Percentiles rank a stretch among this genome's conserved stretches.
These are phyloP conservation scores for Euclidia mi DNA, from an alignment of 2,888 invertebrate genomes.

Conservation along the genomic window DNA sequence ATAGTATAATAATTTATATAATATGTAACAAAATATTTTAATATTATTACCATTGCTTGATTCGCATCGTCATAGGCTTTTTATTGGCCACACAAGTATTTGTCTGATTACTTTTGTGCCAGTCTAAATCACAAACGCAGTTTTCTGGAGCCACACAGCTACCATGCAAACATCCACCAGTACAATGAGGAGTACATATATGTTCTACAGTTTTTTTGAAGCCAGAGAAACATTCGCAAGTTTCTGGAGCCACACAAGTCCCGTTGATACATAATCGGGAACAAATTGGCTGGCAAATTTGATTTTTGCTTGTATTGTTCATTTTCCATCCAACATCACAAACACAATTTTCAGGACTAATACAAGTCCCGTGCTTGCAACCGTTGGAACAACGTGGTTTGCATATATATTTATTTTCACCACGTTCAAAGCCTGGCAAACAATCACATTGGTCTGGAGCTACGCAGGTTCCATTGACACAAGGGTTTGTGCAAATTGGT, in stretches of 20 bases:
- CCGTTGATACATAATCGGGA: conserved; percentile 5
- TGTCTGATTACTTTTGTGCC: conserved; percentile 14
- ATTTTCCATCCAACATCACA: conserved; percentile 7
- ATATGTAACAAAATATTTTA: too few relatives aligned
- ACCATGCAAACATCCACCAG: conserved; percentile 57
- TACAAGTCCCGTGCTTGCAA: conserved; percentile 9
- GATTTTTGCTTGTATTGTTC: neutral
- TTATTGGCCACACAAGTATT: neutral
- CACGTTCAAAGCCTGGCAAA: conserved; percentile 6
- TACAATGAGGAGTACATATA: conserved; percentile 38
- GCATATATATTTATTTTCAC: neutral
- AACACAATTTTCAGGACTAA: conserved; percentile 7
- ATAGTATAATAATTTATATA: too few relatives aligned
- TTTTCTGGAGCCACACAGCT: conserved; percentile 56
- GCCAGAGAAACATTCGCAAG: conserved; percentile 38
- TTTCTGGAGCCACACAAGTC: conserved; percentile 45
- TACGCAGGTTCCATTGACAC: conserved; percentile 4
- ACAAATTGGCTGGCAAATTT: conserved; percentile 8
- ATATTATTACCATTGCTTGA: conserved; percentile 1
- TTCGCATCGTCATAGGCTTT: too few relatives aligned
- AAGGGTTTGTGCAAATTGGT: conserved; percentile 24
- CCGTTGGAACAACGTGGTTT: conserved; percentile 3
- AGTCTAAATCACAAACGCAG: conserved; percentile 65
- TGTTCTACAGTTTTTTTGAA: conserved; percentile 9
- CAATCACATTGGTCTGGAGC: neutral